Percentiles rank a stretch among this genome's conserved stretches.
These are phyloP conservation scores for Lepus americanus DNA, from an alignment of 2,113 vertebrate species.

Conservation along the genomic window DNA sequence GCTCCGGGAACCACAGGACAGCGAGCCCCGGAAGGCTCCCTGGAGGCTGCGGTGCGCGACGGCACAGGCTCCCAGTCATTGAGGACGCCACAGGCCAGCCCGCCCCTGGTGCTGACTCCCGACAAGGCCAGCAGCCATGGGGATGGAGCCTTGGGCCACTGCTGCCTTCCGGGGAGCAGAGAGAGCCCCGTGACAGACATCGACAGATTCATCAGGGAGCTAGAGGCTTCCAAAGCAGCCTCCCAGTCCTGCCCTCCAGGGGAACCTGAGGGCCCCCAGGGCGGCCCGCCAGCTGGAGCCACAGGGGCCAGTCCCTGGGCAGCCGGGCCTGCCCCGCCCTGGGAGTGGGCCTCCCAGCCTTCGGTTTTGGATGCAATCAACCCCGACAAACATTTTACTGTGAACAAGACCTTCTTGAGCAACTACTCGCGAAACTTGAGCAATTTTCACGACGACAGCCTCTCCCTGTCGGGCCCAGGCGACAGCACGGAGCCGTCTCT, in stretches of 20 bases:
- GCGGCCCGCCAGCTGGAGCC: constrained; percentile 51
- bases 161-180: not conserved
- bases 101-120: not conserved
- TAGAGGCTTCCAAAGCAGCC: constrained; percentile 67
- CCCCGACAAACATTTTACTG: constrained; percentile 87
- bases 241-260: not conserved
- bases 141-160: too few relatives aligned
- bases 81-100: not conserved
- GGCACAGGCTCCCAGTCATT: not conserved
- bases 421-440: constrained; percentile 93
- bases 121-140: too few relatives aligned
- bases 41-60: not conserved
- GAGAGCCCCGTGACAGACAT: constrained; percentile 85
- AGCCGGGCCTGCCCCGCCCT: not conserved
- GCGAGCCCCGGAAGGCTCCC: not conserved
- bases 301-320: constrained; percentile 66
- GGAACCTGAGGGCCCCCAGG: not conserved
- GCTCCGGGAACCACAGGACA: not conserved
- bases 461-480: constrained; percentile 64
- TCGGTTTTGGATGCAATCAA: constrained; percentile 87
- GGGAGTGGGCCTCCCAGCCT: constrained; percentile 83
- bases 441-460: constrained; percentile 85
- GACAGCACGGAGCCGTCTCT: constrained; percentile 65
- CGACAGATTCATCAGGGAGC: constrained; percentile 87
- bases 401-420: constrained; percentile 90